phyloP scores from a whole-genome alignment of 2,113 vertebrate species.

The Hyaena hyaena region DNA sequence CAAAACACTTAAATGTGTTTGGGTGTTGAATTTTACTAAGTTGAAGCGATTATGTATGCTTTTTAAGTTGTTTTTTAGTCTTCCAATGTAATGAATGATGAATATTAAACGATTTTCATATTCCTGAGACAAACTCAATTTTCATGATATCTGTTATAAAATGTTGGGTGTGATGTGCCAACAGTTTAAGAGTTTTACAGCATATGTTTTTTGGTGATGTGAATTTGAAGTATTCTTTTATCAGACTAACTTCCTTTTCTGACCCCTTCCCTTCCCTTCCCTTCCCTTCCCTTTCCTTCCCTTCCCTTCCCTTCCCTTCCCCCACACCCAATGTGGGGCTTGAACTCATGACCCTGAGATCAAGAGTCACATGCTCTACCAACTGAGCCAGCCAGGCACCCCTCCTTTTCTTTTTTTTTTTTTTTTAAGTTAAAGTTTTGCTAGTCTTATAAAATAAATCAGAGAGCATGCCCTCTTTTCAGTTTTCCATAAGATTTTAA shows the following conservation, averaged over 20 bases:
- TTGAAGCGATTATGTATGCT: not conserved
- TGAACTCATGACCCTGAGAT: too few species aligned
- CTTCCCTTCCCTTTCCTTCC: too few species aligned
- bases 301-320: too few species aligned
- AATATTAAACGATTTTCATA: not conserved
- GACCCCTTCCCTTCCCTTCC: too few species aligned
- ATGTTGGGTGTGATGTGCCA: not conserved
- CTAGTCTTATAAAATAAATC: not conserved
- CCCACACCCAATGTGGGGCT: too few species aligned
- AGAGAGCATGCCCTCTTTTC: not conserved
- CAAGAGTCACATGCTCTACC: too few species aligned
- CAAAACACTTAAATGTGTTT: not conserved
- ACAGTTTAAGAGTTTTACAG: not conserved
- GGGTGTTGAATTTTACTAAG: not conserved
- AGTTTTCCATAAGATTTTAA: not conserved
- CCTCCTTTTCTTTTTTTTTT: accelerated
- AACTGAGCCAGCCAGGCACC: too few species aligned
- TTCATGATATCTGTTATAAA: not conserved
- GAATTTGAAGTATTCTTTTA: not conserved
- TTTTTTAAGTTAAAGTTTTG: not conserved
- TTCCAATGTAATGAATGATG: not conserved
- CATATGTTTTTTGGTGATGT: not conserved
- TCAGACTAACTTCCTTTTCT: not conserved
- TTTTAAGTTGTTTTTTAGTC: not conserved
- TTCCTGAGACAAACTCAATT: not conserved